phyloP scores from a whole-genome alignment of 2,888 invertebrate genomes.

The Capitulum mitella region DNA sequence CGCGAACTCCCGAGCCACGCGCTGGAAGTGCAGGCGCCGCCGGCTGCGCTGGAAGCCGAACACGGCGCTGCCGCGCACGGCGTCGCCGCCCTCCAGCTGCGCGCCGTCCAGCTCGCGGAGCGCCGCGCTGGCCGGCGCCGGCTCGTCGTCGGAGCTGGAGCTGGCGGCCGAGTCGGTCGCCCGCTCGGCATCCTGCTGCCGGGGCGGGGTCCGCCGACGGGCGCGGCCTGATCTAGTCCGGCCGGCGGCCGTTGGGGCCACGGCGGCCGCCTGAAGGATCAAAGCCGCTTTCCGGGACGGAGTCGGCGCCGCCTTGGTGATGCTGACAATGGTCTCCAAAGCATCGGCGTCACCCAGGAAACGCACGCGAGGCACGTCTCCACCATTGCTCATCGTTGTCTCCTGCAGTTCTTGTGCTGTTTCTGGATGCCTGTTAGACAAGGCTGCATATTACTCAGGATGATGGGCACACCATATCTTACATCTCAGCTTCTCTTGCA shows the following conservation, averaged over 20 bases:
- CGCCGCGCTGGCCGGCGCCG: background rate
- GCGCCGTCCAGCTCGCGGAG: background rate
- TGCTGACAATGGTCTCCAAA: background rate
- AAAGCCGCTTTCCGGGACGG: background rate
- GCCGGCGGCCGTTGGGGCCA: background rate
- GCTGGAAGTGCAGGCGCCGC: background rate
- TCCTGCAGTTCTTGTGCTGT: background rate
- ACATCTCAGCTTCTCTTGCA: no score
- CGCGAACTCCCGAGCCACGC: background rate
- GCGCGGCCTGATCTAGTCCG: no score
- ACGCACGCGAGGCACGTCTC: background rate
- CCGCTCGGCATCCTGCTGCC: background rate
- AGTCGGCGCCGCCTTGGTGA: background rate
- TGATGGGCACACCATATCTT: no score
- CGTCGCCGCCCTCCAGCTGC: conserved; percentile 1
- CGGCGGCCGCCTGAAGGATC: no score
- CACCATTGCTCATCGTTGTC: background rate
- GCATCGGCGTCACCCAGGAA: background rate
- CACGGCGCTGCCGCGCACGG: background rate
- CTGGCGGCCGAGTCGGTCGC: background rate
- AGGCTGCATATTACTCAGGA: no score
- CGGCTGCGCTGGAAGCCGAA: background rate
- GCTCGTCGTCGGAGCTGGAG: background rate
- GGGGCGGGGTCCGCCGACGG: no score
- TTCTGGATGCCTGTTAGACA: no score